These are phyloP conservation scores for Drosophila grimshawi DNA, from an alignment of 1,140 invertebrate genomes.

Conservation along the genomic window DNA sequence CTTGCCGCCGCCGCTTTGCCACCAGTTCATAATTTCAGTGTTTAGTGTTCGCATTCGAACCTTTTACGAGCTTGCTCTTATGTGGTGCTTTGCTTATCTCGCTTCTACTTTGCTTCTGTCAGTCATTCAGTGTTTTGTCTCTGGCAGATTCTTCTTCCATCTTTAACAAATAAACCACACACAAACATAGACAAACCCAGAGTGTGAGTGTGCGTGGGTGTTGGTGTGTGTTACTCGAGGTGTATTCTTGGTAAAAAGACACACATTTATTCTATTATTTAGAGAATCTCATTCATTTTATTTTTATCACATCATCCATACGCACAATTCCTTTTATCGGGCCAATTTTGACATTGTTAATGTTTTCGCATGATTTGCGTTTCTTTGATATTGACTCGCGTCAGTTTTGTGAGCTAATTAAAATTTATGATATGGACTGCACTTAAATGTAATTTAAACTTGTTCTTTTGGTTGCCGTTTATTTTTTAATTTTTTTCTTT, in stretches of 20 bases:
- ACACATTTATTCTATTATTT: constrained; percentile 16
- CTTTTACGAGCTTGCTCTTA: constrained; percentile 33
- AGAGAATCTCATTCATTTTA: not conserved
- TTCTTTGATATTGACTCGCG: constrained; percentile 1
- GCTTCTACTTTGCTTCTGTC: constrained; percentile 5
- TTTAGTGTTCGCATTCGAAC: constrained; percentile 35
- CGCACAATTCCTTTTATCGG: constrained; percentile 3
- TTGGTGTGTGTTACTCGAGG: not conserved
- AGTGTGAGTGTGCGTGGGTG: constrained; percentile 1
- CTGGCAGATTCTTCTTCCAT: not conserved
- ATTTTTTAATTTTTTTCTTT: constrained; percentile 5
- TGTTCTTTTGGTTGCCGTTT: constrained; percentile 11
- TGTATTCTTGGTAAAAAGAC: not conserved
- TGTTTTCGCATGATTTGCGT: constrained; percentile 19
- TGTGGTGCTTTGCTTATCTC: constrained; percentile 25
- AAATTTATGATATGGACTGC: constrained; percentile 11
- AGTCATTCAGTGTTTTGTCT: constrained; percentile 1
- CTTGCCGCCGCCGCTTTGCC: constrained; percentile 1
- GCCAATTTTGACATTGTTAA: constrained; percentile 18
- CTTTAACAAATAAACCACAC: constrained; percentile 14
- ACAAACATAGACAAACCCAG: not conserved
- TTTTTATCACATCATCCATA: constrained; percentile 5
- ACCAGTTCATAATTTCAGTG: constrained; percentile 41
- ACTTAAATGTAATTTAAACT: constrained; percentile 26
- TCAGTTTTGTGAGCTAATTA: constrained; percentile 15